phyloP scores from a whole-genome alignment of 2,113 vertebrate genomes.

The Puntigrus tetrazona region DNA sequence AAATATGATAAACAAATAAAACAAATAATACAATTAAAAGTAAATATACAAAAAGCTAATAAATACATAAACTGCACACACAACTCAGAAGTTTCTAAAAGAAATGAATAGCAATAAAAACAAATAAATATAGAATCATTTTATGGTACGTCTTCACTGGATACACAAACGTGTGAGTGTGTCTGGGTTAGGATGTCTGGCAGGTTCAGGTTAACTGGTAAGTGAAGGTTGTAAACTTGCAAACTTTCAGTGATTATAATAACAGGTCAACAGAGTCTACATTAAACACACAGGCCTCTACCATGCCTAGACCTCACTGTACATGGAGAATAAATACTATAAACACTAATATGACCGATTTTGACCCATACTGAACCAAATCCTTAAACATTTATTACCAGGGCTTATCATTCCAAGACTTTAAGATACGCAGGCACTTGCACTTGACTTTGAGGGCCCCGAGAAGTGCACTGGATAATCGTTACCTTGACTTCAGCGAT shows the following conservation, averaged over 20 bases:
- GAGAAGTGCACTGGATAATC: constrained; percentile 44
- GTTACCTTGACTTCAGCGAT: constrained; percentile 68
- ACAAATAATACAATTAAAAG: background rate
- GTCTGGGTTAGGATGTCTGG: background rate
- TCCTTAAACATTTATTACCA: background rate
- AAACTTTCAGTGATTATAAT: constrained; percentile 55
- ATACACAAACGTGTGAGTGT: background rate
- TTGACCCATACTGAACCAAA: background rate
- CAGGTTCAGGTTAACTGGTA: background rate
- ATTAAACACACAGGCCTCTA: background rate
- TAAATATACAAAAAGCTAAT: background rate
- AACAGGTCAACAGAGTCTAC: constrained; percentile 58
- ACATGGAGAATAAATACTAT: constrained; percentile 4
- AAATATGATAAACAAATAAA: background rate
- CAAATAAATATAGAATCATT: no score
- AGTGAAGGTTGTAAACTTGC: constrained; percentile 22
- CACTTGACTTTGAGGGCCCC: constrained; percentile 54
- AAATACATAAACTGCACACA: background rate
- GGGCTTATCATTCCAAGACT: background rate
- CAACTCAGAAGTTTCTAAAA: background rate
- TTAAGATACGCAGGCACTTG: background rate
- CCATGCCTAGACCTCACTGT: background rate
- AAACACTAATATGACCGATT: background rate
- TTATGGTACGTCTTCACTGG: background rate
- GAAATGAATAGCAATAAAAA: no score